A percentile compares a stretch with the other conserved stretches of the same genome.
These are phyloP conservation scores for Pollachius pollachius DNA, from an alignment of 2,113 vertebrate species.

Conservation along the genomic window DNA sequence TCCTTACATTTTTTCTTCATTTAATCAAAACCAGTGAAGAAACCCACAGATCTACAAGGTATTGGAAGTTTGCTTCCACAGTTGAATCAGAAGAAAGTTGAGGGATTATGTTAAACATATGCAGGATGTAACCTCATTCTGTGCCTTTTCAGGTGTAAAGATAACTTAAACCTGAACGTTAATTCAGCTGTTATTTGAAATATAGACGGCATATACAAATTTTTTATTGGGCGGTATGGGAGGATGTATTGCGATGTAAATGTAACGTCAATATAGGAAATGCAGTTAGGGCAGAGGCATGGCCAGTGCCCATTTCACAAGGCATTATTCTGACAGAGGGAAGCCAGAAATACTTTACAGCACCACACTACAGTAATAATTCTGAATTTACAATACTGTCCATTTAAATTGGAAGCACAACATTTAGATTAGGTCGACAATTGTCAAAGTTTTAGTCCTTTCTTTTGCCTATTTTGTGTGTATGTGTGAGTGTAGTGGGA, in stretches of 20 bases:
- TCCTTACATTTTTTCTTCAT: too few species aligned
- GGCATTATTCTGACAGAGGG: constrained; percentile 34
- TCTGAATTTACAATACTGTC: constrained; percentile 30
- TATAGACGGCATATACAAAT: neutral
- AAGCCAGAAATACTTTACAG: constrained; percentile 40
- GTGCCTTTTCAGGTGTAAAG: constrained; percentile 51
- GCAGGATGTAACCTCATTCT: constrained; percentile 67
- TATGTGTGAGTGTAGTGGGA: constrained; percentile 17
- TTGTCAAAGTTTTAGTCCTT: constrained; percentile 14
- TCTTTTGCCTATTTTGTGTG: constrained; percentile 13
- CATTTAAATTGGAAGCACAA: constrained; percentile 10
- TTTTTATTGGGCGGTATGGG: constrained; percentile 28
- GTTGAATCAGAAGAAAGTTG: constrained; percentile 36
- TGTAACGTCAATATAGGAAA: constrained; percentile 37
- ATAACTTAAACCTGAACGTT: constrained; percentile 29
- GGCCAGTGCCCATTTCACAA: constrained; percentile 32
- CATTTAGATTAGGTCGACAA: constrained; percentile 18
- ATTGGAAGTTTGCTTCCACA: constrained; percentile 24
- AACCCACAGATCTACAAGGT: constrained; percentile 37
- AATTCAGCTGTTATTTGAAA: constrained; percentile 28
- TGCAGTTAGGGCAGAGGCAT: constrained; percentile 26
- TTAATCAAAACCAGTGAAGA: constrained; percentile 2
- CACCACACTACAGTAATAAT: neutral
- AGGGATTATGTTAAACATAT: constrained; percentile 65
- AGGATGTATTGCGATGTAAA: constrained; percentile 46